Conservation (phyloP, 1,140 invertebrate species). For the Laupala kohalensis region DNA sequence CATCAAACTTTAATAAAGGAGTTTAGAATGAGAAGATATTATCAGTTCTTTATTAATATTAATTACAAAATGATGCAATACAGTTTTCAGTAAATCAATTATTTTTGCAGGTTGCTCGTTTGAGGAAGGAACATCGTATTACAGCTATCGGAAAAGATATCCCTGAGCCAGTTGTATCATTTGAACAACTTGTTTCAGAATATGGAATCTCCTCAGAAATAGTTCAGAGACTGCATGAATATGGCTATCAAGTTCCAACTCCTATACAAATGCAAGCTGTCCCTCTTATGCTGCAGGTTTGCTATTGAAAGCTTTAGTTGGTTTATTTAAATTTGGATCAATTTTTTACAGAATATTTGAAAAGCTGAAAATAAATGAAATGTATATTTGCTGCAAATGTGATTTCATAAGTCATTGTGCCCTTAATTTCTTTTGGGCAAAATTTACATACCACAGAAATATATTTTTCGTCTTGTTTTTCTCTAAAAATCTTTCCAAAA, state of each 20-base stretch:
- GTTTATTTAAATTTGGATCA: too few species aligned
- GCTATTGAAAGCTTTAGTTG: too few species aligned
- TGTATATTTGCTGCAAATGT: too few species aligned
- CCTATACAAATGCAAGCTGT: conserved; percentile 52
- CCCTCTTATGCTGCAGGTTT: conserved; percentile 39
- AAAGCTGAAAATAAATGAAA: too few species aligned
- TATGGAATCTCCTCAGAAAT: conserved; percentile 26
- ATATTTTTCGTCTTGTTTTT: too few species aligned
- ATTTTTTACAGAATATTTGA: too few species aligned
- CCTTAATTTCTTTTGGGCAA: too few species aligned
- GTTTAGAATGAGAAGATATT: neutral
- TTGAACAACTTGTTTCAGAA: conserved; percentile 27
- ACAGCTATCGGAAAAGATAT: conserved; percentile 35
- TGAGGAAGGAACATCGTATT: conserved; percentile 33
- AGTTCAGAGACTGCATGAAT: conserved; percentile 32
- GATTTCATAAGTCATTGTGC: too few species aligned
- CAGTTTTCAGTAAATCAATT: too few species aligned
- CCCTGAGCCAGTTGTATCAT: conserved; percentile 34
- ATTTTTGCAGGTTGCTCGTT: conserved; percentile 18
- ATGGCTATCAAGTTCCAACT: conserved; percentile 38
- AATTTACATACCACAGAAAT: too few species aligned
- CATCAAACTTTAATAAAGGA: neutral
- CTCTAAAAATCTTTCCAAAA: too few species aligned
- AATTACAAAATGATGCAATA: too few species aligned
- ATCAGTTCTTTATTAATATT: neutral